Conservation (phyloP, 2,797 vertebrate species). For the Coluber constrictor region DNA sequence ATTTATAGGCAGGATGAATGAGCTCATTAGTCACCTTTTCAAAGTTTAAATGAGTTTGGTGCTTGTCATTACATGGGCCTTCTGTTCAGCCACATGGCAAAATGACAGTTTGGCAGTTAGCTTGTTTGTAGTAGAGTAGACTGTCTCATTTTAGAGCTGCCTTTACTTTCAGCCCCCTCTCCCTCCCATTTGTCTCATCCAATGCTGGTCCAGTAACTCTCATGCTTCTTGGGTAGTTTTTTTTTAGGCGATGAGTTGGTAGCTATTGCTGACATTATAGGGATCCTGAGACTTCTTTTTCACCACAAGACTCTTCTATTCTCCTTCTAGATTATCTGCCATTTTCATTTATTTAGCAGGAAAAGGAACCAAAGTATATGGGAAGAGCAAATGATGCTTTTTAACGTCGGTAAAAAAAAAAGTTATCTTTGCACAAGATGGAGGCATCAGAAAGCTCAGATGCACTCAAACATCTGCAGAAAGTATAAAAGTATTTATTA, state of each 20-base stretch:
- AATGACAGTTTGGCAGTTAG: constrained; percentile 65
- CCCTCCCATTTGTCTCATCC: constrained; percentile 18
- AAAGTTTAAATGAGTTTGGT: constrained; percentile 77
- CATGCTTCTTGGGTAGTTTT: constrained; percentile 17
- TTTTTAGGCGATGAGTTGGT: constrained; percentile 8
- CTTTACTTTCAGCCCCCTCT: constrained; percentile 43
- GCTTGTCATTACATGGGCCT: constrained; percentile 73
- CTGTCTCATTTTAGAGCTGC: constrained; percentile 51
- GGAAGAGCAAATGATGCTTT: background rate
- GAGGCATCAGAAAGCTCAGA: background rate
- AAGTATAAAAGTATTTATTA: background rate
- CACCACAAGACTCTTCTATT: background rate
- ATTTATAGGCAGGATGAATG: constrained; percentile 79
- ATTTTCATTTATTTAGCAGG: background rate
- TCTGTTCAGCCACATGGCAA: constrained; percentile 60
- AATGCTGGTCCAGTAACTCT: constrained; percentile 26
- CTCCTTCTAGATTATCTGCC: background rate
- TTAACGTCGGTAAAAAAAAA: background rate
- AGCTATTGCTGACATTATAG: background rate
- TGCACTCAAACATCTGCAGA: background rate
- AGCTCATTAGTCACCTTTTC: constrained; percentile 82
- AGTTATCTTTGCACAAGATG: background rate
- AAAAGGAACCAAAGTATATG: background rate
- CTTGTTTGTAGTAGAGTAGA: constrained; percentile 59
- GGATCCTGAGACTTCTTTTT: background rate